Evolutionary conservation across 2,113 vertebrate species (phyloP).

Genomic region (Catharus minimus): DNA sequence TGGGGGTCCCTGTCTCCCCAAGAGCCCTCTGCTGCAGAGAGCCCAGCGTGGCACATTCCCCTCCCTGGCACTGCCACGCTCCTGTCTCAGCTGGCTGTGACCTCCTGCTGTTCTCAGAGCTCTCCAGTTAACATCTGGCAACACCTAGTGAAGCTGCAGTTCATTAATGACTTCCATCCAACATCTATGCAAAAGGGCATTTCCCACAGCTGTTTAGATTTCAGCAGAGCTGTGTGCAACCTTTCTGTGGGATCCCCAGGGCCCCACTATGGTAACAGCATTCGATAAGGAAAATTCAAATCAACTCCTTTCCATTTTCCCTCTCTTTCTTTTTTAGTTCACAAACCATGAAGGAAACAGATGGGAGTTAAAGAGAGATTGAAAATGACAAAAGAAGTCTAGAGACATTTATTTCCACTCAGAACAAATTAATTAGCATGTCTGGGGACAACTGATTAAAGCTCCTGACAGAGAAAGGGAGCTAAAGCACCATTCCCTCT

Average conservation of each 20-base stretch:
- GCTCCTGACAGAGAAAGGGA: not conserved
- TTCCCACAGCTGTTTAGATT: conserved; percentile 62
- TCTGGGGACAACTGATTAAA: conserved; percentile 49
- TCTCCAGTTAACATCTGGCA: not conserved
- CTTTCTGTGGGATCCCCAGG: conserved; percentile 59
- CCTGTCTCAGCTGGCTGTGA: accelerated
- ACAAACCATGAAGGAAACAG: conserved; percentile 60
- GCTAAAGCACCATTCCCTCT: not conserved
- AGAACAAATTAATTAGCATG: conserved; percentile 62
- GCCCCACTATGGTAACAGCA: conserved; percentile 13
- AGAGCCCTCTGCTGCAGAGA: not conserved
- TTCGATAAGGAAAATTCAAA: conserved; percentile 61
- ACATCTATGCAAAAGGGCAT: conserved; percentile 49
- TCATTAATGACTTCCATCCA: conserved; percentile 47
- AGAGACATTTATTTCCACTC: conserved; percentile 58
- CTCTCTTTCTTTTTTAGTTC: conserved; percentile 7
- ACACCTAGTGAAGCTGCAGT: not conserved
- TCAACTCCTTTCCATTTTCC: not conserved
- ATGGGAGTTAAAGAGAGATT: conserved; percentile 59
- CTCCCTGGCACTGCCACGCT: accelerated
- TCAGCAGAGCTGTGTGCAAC: conserved; percentile 21
- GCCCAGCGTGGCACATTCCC: accelerated
- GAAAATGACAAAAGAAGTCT: conserved; percentile 58
- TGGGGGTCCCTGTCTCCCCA: accelerated
- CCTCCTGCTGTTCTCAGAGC: not conserved